Percentiles rank a stretch among this genome's conserved stretches.
Conservation (phyloP, 2,888 invertebrate genomes). For the Pollenia griseotomentosa region DNA sequence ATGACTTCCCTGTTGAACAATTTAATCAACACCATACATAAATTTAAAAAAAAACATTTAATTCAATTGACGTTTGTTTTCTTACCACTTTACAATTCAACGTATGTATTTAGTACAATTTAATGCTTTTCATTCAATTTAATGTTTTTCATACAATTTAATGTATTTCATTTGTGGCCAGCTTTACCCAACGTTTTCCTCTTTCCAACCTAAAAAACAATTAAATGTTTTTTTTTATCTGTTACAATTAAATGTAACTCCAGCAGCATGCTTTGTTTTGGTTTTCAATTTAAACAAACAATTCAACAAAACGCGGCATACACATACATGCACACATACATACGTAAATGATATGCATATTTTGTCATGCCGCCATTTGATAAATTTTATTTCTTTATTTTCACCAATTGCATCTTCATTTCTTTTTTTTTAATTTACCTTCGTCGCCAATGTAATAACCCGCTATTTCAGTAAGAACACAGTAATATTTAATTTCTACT, state of each 20-base stretch:
- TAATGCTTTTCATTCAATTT: too few relatives aligned
- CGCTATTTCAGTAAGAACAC: too few relatives aligned
- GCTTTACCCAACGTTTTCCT: background rate
- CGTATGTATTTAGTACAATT: too few relatives aligned
- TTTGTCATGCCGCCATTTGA: conserved; percentile 1
- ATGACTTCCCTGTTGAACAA: background rate
- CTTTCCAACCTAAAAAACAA: background rate
- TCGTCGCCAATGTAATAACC: too few relatives aligned
- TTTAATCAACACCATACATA: background rate
- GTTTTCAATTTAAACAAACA: background rate
- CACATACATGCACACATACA: background rate
- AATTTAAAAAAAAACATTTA: too few relatives aligned
- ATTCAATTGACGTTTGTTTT: too few relatives aligned
- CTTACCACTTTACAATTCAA: too few relatives aligned
- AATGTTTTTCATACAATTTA: too few relatives aligned
- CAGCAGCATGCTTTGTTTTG: conserved; percentile 1
- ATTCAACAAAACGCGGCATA: background rate
- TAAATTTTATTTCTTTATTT: background rate
- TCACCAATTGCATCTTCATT: background rate
- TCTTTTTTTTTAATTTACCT: background rate
- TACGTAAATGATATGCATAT: background rate
- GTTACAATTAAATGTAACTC: conserved; percentile 6
- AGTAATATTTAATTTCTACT: too few relatives aligned
- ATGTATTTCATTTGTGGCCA: background rate
- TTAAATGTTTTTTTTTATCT: background rate